Evolutionary conservation across 2,113 vertebrate genomes (phyloP).

Genomic region (Embiotoca jacksoni): DNA sequence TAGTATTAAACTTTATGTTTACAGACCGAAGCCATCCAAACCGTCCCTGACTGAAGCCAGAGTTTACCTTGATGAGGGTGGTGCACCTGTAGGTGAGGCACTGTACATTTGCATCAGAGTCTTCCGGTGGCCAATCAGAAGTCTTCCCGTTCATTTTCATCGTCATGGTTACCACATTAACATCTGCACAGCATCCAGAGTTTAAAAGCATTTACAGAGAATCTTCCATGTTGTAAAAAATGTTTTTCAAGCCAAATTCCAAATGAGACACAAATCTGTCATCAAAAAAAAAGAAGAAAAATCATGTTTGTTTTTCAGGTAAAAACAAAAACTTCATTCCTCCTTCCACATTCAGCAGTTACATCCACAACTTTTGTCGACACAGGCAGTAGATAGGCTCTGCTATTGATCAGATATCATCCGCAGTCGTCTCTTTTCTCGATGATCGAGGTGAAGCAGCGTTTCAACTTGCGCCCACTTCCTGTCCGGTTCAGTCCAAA

Average conservation of each 20-base stretch:
- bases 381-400: neutral
- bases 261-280: no score
- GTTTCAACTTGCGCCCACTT: neutral
- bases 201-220: neutral
- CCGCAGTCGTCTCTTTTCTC: neutral
- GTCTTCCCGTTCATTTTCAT: slow-evolving; percentile 24
- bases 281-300: no score
- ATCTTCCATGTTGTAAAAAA: neutral
- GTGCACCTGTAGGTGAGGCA: slow-evolving; percentile 64
- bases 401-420: neutral
- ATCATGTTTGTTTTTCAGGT: no score
- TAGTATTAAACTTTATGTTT: neutral
- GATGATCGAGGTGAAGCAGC: neutral
- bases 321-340: no score
- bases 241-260: no score
- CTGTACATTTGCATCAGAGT: slow-evolving; percentile 32
- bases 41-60: neutral
- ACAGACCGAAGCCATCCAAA: neutral
- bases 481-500: slow-evolving; percentile 4
- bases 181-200: neutral
- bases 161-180: slow-evolving; percentile 25
- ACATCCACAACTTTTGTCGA: neutral
- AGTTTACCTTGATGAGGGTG: slow-evolving; percentile 75
- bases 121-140: slow-evolving; percentile 39
- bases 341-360: neutral